Evolutionary conservation across 2,113 vertebrate species (phyloP).

Genomic region (Rallus limicola): DNA sequence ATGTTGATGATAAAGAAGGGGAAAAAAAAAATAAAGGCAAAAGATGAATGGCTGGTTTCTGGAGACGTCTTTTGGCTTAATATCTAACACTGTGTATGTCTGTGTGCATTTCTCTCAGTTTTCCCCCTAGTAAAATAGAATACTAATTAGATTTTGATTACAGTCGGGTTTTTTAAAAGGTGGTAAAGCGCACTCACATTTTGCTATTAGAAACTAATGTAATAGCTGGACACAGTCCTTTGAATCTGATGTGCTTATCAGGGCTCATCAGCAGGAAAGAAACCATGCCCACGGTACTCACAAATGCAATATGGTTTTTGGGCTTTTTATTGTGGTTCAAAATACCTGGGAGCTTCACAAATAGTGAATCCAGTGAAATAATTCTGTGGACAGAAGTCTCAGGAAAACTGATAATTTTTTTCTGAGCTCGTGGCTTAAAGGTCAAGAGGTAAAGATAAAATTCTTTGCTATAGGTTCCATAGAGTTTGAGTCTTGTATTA

Average conservation of each 20-base stretch:
- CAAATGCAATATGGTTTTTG: not conserved
- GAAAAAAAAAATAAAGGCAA: not conserved
- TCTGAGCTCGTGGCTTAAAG: not conserved
- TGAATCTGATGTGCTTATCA: not conserved
- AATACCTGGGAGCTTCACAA: not conserved
- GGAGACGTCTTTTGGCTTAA: slow-evolving; percentile 60
- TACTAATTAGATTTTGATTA: slow-evolving; percentile 56
- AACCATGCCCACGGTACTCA: rapidly evolving
- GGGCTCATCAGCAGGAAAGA: not conserved
- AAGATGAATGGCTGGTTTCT: slow-evolving; percentile 56
- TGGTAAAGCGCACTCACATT: not conserved
- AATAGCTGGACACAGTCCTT: not conserved
- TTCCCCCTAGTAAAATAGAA: slow-evolving; percentile 53
- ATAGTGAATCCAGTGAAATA: not conserved
- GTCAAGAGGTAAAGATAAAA: not conserved
- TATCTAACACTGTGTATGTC: slow-evolving; percentile 12
- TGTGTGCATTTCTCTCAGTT: slow-evolving; percentile 3
- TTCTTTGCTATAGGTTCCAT: rapidly evolving
- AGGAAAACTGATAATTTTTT: not conserved
- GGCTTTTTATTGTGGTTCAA: not conserved
- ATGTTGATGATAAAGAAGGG: slow-evolving; percentile 23
- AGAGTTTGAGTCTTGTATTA: not conserved
- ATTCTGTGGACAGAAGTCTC: not conserved
- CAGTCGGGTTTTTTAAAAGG: slow-evolving; percentile 14
- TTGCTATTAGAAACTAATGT: not conserved